phyloP scores from a whole-genome alignment of 2,113 vertebrate species.

The Hystrix cristata region DNA sequence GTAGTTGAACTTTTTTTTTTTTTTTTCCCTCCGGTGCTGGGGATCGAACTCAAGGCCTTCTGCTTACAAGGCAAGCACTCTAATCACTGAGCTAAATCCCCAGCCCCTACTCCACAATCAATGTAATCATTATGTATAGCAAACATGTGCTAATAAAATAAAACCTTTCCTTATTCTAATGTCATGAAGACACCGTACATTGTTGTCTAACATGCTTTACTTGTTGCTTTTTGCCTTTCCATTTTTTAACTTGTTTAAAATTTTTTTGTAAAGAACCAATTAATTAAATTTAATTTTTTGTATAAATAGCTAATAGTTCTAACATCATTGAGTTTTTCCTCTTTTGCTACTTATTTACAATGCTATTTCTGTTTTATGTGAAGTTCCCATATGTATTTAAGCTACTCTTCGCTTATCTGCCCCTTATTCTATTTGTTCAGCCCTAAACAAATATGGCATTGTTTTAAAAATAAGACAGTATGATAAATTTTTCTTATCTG shows the following conservation, averaged over 20 bases:
- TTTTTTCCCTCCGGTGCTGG: too few species aligned
- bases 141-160: neutral
- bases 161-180: neutral
- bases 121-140: neutral
- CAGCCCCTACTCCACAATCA: too few species aligned
- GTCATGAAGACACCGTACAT: neutral
- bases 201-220: neutral
- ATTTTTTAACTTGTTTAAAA: neutral
- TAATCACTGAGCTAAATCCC: too few species aligned
- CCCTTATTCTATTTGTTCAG: slow-evolving; percentile 32
- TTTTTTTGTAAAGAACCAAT: slow-evolving; percentile 25
- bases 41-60: too few species aligned
- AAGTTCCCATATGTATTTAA: slow-evolving; percentile 28
- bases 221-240: neutral
- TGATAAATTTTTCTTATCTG: slow-evolving; percentile 35
- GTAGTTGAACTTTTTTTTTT: too few species aligned
- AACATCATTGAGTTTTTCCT: slow-evolving; percentile 28
- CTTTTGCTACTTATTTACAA: neutral
- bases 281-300: slow-evolving; percentile 29
- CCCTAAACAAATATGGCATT: neutral
- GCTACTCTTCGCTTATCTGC: neutral
- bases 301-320: slow-evolving; percentile 29
- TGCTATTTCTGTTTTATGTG: slow-evolving; percentile 42
- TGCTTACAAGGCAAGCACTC: too few species aligned
- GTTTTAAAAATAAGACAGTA: slow-evolving; percentile 17